Conservation (phyloP, 2,888 invertebrate species). For the Dione vanillae region DNA sequence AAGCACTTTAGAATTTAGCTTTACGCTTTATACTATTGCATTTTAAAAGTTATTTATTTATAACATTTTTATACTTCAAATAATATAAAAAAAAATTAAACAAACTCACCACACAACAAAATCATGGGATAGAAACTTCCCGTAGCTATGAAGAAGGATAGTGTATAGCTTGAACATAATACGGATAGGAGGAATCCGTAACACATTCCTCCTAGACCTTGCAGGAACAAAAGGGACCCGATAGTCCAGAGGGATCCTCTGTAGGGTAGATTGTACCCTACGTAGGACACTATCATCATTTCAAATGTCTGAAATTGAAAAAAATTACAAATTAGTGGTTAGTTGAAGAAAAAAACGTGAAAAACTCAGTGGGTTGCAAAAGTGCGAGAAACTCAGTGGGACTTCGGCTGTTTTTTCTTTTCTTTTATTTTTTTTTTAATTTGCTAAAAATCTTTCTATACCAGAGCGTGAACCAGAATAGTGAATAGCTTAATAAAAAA, state of each 20-base stretch:
- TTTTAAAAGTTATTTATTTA: no score
- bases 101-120: constrained; percentile 90
- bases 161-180: constrained; percentile 89
- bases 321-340: not conserved
- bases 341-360: no score
- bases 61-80: no score
- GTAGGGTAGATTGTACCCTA: constrained; percentile 85
- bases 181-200: constrained; percentile 94
- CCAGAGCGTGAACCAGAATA: no score
- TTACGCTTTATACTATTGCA: no score
- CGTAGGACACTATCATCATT: constrained; percentile 86
- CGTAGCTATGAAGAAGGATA: constrained; percentile 93
- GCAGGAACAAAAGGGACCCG: constrained; percentile 85
- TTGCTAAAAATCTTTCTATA: no score
- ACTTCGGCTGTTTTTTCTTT: no score
- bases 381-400: no score
- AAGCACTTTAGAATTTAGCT: no score
- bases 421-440: no score
- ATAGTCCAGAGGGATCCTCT: constrained; percentile 86
- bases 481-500: no score
- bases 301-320: constrained; percentile 68
- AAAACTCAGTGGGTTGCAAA: no score
- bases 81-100: not conserved
- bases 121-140: constrained; percentile 96
- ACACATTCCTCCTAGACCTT: constrained; percentile 93